Base-by-base conservation (phyloP, 37 sponge, comb jelly and placozoan species). In the Crambe crambe region DNA sequence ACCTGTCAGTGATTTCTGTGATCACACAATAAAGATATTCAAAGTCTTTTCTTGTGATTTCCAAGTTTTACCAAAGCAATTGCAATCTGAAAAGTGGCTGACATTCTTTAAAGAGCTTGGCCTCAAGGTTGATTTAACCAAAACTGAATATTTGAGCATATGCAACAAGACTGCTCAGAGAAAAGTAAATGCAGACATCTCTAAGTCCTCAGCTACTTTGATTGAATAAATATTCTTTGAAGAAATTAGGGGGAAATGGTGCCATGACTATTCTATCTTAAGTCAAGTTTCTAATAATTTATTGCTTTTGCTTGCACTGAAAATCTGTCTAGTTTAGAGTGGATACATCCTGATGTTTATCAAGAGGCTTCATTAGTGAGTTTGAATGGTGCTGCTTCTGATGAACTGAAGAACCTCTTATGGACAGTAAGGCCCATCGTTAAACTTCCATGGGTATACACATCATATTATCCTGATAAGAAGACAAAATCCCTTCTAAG, bases 371-470 rank as follows among this genome's bases (percentile, higher is more conserved):
- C n/a, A n/a, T n/a, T n/a, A n/a, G n/a, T n/a, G n/a, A n/a, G n/a
- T n/a, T n/a, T n/a, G n/a, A n/a, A n/a, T n/a, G n/a, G n/a, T n/a
- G n/a, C n/a, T n/a, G n/a, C n/a, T n/a, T n/a, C n/a, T n/a, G n/a
- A n/a, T n/a, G n/a, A n/a, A n/a, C n/a, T 58, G 59, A 23, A 58
- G 59, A 23, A 58, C 21, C 25, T 58, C 26, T 12, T 87, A 37
- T 87, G 87, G 87, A 80, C 87, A 21, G 77, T 87, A 9, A 81
- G 58, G 25, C 87, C 87, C 31, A 38, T 87, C 20, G 56, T 80
- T 26, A 58, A 12, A 4, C 59, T 58, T 18, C 59, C 59, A 18
- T 3, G 25, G 20, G 2, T 18, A 58, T 58, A 3, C 25, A 51
- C 54, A 51, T 51, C 9, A 18, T 9, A 51, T n/a, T n/a, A n/a